Conservation (phyloP, 2,888 invertebrate genomes). For the Theodoxus fluviatilis region DNA sequence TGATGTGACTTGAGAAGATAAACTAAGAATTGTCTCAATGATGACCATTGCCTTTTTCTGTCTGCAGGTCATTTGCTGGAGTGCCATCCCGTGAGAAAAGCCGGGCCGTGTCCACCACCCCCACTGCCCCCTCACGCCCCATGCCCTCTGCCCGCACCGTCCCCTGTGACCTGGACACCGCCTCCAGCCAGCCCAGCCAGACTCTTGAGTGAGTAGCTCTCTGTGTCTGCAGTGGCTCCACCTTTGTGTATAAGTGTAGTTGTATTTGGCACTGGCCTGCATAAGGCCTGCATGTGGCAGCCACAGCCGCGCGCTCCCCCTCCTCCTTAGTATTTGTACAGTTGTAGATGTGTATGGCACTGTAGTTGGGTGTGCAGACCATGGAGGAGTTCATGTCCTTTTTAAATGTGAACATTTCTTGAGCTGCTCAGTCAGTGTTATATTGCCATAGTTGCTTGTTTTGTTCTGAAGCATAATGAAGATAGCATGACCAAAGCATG, state of each 20-base stretch:
- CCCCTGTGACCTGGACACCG: slow-evolving; percentile 50
- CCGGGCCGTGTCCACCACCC: slow-evolving; percentile 38
- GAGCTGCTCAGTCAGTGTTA: too few relatives aligned
- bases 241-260: too few relatives aligned
- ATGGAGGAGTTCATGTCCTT: too few relatives aligned
- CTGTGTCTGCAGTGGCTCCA: slow-evolving; percentile 35
- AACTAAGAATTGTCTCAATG: too few relatives aligned
- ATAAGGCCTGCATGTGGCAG: too few relatives aligned
- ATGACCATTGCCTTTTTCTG: not conserved
- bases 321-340: not conserved
- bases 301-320: not conserved
- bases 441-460: too few relatives aligned
- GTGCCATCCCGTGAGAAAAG: slow-evolving; percentile 46
- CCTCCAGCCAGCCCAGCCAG: slow-evolving; percentile 30
- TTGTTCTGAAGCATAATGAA: too few relatives aligned
- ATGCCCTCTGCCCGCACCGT: slow-evolving; percentile 44
- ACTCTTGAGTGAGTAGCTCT: slow-evolving; percentile 30
- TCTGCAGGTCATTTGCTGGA: slow-evolving; percentile 52
- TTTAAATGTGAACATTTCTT: too few relatives aligned
- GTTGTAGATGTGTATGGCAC: not conserved
- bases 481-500: too few relatives aligned
- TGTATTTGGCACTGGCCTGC: too few relatives aligned
- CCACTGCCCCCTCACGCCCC: slow-evolving; percentile 37
- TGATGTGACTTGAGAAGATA: too few relatives aligned
- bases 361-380: not conserved